Evolutionary conservation across 1,140 invertebrate species (phyloP), one percentile per base, ranked within the genome.

Genomic region (Linepithema humile): DNA sequence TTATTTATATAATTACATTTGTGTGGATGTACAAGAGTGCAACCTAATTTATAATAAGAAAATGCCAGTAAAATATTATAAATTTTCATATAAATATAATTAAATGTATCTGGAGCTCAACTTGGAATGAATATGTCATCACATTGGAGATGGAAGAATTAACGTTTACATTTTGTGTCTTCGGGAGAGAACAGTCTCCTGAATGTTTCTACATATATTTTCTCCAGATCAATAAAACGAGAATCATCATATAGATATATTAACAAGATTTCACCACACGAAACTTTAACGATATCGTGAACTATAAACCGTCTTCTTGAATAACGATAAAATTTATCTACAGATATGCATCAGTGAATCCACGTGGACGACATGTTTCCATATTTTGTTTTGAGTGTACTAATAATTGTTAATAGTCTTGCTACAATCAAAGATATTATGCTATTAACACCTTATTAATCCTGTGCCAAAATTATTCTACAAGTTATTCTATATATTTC

Each of bases 41-140:
- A 78, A 74, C n/a, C 32, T 89, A 57, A 65, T 85, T 72, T 45
- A 62, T 38, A 82, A 73, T 73, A 83, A 88, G 83, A 69, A 38
- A 69, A 78, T 55, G 53, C 53, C 70, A 73, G 88, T 88, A 89
- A 77, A 64, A 85, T 77, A 50, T 9, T 69, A 78, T 53, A 57
- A 65, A 80, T 85, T 35, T 70, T 84, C 64, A 85, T 80, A 80
- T 64, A 88, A 86, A 83, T 84, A 62, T 59, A 85, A 85, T 77
- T 86, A 12, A 84, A 90, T 86, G 12, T 83, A 84, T 73, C 62
- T 59, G 35, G 9, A 55, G 23, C 26, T 48, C 17, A 29, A 35
- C 29, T 40, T 7, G 12, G 7, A 43, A 69, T 23, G 35, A 2
- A 57, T 29, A 26, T 62, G 38, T 64, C 23, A 50, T 17, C 9